Conservation (phyloP, 2,797 vertebrate species). For the Otolemur crassicaudatus region DNA sequence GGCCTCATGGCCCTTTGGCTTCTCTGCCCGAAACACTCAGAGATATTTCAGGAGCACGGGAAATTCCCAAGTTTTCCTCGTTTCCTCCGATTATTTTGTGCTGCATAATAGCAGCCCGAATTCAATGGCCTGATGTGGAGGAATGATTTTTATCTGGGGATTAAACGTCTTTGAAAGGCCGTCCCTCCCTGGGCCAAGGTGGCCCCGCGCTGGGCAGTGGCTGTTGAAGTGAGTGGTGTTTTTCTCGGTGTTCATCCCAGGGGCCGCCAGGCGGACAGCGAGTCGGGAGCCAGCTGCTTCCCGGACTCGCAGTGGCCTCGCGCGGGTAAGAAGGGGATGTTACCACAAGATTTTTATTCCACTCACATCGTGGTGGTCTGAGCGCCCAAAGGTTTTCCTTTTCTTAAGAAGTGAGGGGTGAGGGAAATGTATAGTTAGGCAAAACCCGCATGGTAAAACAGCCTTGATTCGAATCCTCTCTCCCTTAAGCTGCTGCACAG, state of each 20-base stretch:
- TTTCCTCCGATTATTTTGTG: constrained; percentile 82
- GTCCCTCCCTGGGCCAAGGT: constrained; percentile 73
- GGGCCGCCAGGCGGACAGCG: neutral
- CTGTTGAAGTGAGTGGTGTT: constrained; percentile 11
- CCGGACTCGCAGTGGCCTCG: neutral
- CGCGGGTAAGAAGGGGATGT: neutral
- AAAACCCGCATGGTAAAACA: constrained; percentile 51
- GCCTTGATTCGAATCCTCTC: neutral
- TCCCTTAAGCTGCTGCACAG: neutral
- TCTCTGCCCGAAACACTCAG: neutral
- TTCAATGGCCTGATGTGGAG: constrained; percentile 78
- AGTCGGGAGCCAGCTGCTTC: constrained; percentile 53
- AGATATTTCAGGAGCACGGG: constrained; percentile 84
- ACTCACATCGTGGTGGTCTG: constrained; percentile 67
- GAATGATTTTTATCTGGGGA: constrained; percentile 81
- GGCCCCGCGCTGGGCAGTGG: neutral
- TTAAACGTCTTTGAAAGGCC: constrained; percentile 74
- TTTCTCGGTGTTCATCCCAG: neutral
- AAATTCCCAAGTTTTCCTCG: constrained; percentile 85
- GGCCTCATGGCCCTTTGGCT: neutral
- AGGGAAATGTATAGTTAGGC: neutral
- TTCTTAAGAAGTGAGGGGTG: neutral
- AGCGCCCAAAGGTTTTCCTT: neutral
- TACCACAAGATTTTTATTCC: constrained; percentile 58
- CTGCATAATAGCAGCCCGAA: constrained; percentile 77